phyloP scores from a whole-genome alignment of 2,113 vertebrate genomes.

The Holacanthus passer region DNA sequence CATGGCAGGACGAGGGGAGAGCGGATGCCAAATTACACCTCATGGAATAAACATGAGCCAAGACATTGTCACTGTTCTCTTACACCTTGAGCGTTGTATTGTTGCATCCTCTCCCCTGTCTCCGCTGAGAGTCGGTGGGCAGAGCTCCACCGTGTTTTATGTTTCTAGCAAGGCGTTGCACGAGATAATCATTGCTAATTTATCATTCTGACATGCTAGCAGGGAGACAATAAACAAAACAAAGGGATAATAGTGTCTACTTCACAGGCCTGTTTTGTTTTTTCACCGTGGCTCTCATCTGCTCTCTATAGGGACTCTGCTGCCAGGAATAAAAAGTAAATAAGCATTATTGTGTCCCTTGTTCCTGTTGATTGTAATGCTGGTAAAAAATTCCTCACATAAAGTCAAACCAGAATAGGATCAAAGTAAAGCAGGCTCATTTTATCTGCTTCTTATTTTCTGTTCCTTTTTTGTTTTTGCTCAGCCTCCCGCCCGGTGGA shows the following conservation, averaged over 20 bases:
- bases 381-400: constrained; percentile 8
- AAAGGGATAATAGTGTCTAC: constrained; percentile 49
- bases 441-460: constrained; percentile 10
- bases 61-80: constrained; percentile 28
- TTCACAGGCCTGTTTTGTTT: constrained; percentile 25
- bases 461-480: constrained; percentile 10
- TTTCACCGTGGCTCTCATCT: constrained; percentile 5
- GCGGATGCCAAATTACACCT: constrained; percentile 48
- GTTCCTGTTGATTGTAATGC: constrained; percentile 8
- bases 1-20: constrained; percentile 7
- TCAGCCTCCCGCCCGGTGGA: constrained; percentile 93
- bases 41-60: constrained; percentile 62
- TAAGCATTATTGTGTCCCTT: constrained; percentile 11
- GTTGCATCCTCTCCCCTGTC: constrained; percentile 22
- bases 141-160: constrained; percentile 49
- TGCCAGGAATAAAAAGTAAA: constrained; percentile 53
- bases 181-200: constrained; percentile 69
- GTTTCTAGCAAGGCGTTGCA: constrained; percentile 49
- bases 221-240: constrained; percentile 67
- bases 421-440: constrained; percentile 35
- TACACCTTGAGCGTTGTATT: constrained; percentile 38
- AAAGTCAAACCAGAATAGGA: constrained; percentile 6
- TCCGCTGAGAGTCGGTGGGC: constrained; percentile 40
- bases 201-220: constrained; percentile 73
- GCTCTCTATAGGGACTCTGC: constrained; percentile 46